Evolutionary conservation across 2,888 invertebrate species (phyloP).

Genomic region (Polylopha cassiicola): DNA sequence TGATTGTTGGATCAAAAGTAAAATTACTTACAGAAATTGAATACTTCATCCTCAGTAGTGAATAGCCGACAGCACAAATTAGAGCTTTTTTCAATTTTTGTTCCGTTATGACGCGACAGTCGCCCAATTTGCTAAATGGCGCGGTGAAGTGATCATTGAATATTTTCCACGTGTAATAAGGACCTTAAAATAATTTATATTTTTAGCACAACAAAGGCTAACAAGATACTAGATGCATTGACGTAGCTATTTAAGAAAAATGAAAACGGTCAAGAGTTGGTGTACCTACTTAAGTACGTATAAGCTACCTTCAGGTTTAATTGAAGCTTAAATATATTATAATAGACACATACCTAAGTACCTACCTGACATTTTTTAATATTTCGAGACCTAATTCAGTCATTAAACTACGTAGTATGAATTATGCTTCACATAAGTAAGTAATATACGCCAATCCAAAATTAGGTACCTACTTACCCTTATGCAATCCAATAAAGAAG

Average conservation of each 20-base stretch:
- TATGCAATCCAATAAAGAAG: slow-evolving; percentile 90
- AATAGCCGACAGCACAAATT: slow-evolving; percentile 73
- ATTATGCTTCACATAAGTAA: too few relatives aligned
- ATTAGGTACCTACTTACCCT: too few relatives aligned
- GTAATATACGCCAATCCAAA: too few relatives aligned
- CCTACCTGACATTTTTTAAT: too few relatives aligned
- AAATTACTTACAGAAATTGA: slow-evolving; percentile 60
- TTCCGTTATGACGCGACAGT: slow-evolving; percentile 76
- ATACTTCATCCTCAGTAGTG: slow-evolving; percentile 75
- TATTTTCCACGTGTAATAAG: slow-evolving; percentile 89
- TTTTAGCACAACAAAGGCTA: neutral
- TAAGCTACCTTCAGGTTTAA: too few relatives aligned
- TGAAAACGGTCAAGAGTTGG: slow-evolving; percentile 2
- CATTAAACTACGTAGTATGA: too few relatives aligned
- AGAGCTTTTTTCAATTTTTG: slow-evolving; percentile 79
- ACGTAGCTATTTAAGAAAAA: too few relatives aligned
- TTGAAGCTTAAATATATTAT: too few relatives aligned
- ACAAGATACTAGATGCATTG: too few relatives aligned
- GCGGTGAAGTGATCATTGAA: slow-evolving; percentile 81
- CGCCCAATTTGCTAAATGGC: slow-evolving; percentile 73
- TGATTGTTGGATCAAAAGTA: neutral
- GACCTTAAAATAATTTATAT: slow-evolving; percentile 77
- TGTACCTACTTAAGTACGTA: too few relatives aligned
- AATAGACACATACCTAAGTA: too few relatives aligned
- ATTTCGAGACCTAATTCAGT: too few relatives aligned